Base-by-base conservation (phyloP, 2,113 vertebrate genomes). In the Rostratula benghalensis region DNA sequence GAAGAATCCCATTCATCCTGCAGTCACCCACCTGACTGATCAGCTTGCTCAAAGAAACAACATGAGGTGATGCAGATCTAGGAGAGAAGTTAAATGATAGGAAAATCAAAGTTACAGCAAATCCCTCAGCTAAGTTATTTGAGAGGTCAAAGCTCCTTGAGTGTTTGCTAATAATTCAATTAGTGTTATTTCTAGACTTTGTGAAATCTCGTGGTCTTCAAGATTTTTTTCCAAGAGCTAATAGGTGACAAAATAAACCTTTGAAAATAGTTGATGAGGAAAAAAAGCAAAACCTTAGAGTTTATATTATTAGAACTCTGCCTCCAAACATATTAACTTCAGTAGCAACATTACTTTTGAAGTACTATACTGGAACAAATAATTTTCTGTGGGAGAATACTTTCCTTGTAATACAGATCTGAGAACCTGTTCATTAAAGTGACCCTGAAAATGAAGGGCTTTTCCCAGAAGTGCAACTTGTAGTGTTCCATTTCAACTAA, bases 21-120 rank as follows among this genome's bases (percentile, higher is more conserved):
- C 57, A 94, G 80, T 74, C 50, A 86, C 14, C 21, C 70, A 90
- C 57, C 50, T 67, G 78, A 77, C 43, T 91, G 73, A 92, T 90
- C 60, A 94, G 14, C 56, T 71, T 73, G 27, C 79, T 93, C 56
- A 95, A 79, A 95, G 53, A 82, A 89, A 87, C 37, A 76, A 69
- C 33, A 83, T 43, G 16, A 57, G 30, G 11, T 39, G 57, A 79
- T 64, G 41, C 4, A 78, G 33, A 80, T 61, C 24, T 46, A 73
- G 56, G 22, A 53, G 50, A 90, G 54, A 82, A 81, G 48, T 60
- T 82, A 56, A 91, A 89, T 83, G 63, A 48, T 57, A 83, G 57
- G 64, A 83, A 87, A 92, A 90, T 87, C 81, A 93, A 89, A 91
- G 75, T 82, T 57, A 39, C 8, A 69, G 28, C 39, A 59, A 43